Evolutionary conservation across 2,797 vertebrate genomes (phyloP).

Genomic region (Pelochelys cantorii): DNA sequence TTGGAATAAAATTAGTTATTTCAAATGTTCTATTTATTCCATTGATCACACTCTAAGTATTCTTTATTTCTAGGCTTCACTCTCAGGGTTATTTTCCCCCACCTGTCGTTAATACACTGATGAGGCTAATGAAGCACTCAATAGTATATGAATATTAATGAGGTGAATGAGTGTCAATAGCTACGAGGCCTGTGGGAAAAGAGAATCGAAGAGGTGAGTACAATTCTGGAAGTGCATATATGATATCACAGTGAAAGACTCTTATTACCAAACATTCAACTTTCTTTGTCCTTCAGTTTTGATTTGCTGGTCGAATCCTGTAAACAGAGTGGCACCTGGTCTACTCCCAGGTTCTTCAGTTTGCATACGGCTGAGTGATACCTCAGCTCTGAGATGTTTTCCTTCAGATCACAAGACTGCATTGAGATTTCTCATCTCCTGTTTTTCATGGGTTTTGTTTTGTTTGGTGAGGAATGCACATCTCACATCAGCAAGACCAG

Average conservation of each 20-base stretch:
- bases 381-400: background rate
- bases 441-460: background rate
- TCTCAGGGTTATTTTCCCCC: constrained; percentile 44
- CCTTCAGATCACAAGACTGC: background rate
- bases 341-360: background rate
- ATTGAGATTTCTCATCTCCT: background rate
- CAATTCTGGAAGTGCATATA: background rate
- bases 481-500: background rate
- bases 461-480: background rate
- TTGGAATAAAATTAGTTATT: constrained; percentile 23
- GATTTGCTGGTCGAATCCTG: background rate
- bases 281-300: constrained; percentile 11
- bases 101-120: constrained; percentile 63
- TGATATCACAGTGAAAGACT: background rate
- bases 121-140: constrained; percentile 60
- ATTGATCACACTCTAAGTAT: constrained; percentile 47
- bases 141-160: constrained; percentile 66
- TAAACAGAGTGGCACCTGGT: fast-evolving
- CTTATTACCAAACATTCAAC: constrained; percentile 23
- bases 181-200: constrained; percentile 17
- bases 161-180: background rate
- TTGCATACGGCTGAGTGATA: background rate
- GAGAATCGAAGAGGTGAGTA: constrained; percentile 41
- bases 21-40: constrained; percentile 35
- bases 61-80: constrained; percentile 47